Evolutionary conservation across 2,797 vertebrate genomes (phyloP).

Genomic region (Steatocranus sp.): DNA sequence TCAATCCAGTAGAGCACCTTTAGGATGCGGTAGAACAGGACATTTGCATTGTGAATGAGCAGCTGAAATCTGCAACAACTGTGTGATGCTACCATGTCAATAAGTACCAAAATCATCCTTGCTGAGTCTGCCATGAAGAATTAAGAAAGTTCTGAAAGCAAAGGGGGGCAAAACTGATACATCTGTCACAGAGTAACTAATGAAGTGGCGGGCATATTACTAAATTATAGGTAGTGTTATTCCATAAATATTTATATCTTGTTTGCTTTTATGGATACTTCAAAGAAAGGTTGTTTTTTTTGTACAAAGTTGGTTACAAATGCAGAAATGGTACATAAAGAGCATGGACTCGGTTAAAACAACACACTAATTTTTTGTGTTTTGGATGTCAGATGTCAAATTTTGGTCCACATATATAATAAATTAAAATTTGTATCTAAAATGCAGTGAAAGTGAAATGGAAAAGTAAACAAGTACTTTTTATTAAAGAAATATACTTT

Average conservation of each 20-base stretch:
- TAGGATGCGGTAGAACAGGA: neutral
- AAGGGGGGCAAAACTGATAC: neutral
- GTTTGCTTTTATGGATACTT: neutral
- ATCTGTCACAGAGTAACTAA: neutral
- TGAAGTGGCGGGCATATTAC: neutral
- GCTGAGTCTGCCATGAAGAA: neutral
- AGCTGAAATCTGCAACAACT: neutral
- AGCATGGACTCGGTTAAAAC: neutral
- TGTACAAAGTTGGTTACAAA: neutral
- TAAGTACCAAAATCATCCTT: neutral
- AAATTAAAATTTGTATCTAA: neutral
- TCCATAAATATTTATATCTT: neutral
- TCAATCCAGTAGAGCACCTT: neutral
- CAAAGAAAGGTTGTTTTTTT: neutral
- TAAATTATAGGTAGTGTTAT: neutral
- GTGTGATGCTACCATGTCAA: neutral
- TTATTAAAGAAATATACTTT: neutral
- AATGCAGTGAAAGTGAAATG: neutral
- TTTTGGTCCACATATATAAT: neutral
- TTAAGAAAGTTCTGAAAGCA: neutral
- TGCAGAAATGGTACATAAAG: neutral
- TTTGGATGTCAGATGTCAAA: neutral
- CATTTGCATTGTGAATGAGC: neutral
- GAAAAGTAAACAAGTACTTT: neutral
- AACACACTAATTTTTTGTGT: neutral